These are phyloP conservation scores for Epistrophe grossulariae DNA, from an alignment of 2,888 invertebrate species.

Conservation along the genomic window DNA sequence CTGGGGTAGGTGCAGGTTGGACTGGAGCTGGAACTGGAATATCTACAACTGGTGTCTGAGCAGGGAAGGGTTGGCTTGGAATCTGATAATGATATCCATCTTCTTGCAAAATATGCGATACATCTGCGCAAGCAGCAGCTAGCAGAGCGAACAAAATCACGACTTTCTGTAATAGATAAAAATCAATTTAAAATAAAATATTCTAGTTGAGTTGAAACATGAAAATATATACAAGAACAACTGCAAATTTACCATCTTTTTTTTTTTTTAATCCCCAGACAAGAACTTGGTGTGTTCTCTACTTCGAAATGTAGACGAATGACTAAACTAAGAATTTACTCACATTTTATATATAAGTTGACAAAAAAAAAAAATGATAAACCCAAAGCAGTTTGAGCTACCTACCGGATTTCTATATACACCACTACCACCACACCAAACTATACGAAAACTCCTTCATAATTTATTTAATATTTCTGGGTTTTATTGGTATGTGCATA, in stretches of 20 bases:
- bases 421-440: constrained; percentile 20
- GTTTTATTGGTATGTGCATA: constrained; percentile 32
- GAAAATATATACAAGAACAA: neutral
- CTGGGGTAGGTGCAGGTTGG: constrained; percentile 1
- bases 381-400: constrained; percentile 14
- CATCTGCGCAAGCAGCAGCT: constrained; percentile 41
- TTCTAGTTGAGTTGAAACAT: neutral
- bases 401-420: constrained; percentile 48
- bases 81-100: constrained; percentile 61
- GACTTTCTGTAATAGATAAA: constrained; percentile 44
- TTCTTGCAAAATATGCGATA: constrained; percentile 60
- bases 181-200: neutral
- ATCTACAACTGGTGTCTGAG: constrained; percentile 30
- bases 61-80: constrained; percentile 55
- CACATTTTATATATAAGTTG: constrained; percentile 65
- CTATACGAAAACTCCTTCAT: constrained; percentile 47
- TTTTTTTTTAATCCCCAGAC: neutral
- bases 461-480: constrained; percentile 38
- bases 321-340: constrained; percentile 35
- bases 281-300: constrained; percentile 40
- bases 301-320: constrained; percentile 46
- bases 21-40: constrained; percentile 42
- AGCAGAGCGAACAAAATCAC: constrained; percentile 42
- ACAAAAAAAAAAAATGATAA: constrained; percentile 30
- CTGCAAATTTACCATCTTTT: constrained; percentile 43